Conservation (phyloP, 1,140 invertebrate species). For the Spodoptera litura region DNA sequence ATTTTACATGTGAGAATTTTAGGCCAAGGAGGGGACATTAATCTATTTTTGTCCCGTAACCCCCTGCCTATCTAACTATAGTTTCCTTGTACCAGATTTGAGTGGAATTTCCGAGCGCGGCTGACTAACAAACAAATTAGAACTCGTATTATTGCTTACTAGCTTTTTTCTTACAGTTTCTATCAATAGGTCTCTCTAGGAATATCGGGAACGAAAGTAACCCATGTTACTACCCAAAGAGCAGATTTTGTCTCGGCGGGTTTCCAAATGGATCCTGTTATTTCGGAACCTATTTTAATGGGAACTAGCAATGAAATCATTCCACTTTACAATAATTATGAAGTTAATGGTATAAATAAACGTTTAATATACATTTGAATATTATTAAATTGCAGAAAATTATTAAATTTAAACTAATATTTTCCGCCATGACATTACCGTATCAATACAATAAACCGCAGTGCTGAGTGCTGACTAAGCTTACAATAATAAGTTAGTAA, state of each 20-base stretch:
- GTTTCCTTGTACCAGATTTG: conserved; percentile 25
- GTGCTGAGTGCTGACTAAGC: not conserved
- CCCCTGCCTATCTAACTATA: not conserved
- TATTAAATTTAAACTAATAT: not conserved
- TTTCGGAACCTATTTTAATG: too few species aligned
- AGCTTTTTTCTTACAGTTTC: too few species aligned
- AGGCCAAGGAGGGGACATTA: conserved; percentile 28
- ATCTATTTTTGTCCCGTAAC: conserved; percentile 19
- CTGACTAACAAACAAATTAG: not conserved
- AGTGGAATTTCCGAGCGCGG: conserved; percentile 8
- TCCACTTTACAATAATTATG: too few species aligned
- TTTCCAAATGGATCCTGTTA: too few species aligned
- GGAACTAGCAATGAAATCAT: too few species aligned
- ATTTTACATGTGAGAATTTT: not conserved
- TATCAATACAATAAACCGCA: not conserved
- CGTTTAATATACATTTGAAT: not conserved
- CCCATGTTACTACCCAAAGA: too few species aligned
- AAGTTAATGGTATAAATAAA: too few species aligned
- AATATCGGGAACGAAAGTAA: too few species aligned
- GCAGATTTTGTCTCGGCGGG: too few species aligned
- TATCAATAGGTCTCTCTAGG: too few species aligned
- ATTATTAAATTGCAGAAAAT: not conserved
- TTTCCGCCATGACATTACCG: conserved; percentile 20
- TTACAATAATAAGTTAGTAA: not conserved
- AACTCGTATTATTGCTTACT: not conserved